Base-by-base conservation (phyloP, 2,113 vertebrate genomes). In the Collichthys lucidus region DNA sequence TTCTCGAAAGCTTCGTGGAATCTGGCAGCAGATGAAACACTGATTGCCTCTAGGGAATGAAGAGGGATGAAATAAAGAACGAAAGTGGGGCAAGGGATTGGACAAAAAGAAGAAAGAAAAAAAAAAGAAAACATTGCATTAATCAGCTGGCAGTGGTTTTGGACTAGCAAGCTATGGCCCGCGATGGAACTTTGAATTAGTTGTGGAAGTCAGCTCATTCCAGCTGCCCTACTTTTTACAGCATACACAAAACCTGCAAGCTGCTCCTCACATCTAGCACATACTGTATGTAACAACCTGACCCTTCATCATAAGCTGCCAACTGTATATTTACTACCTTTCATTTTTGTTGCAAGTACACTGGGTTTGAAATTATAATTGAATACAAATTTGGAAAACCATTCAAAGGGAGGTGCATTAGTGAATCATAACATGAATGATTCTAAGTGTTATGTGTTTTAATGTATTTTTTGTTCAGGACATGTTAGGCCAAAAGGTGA, bases 141-240 rank as follows among this genome's bases (percentile, higher is more conserved):
- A 84, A 88, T 89, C 88, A 89, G 76, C 86, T 90, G 87, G 85
- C 88, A 86, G 78, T 73, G 80, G 82, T 85, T 87, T 73, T 87
- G 49, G 63, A 90, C 77, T 73, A 79, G 80, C 74, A 60, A 72
- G 65, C 80, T 42, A 83, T 12, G 64, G 82, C 57, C 62, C 12
- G 73, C 84, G 85, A 72, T 85, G 77, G 59, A 87, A 86, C 77
- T 75, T 82, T 86, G 85, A 88, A 88, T 84, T 83, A 87, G 89
- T 74, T 88, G 82, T 79, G 75, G 74, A 78, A 89, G 84, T 83
- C 76, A 42, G 74, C 80, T 85, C 70, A 74, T 86, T 91, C 86
- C 69, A 84, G 63, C 62, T 85, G 88, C 71, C 83, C 87, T 86
- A 90, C 81, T 82, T 90, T 79, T 55, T 35, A n/a, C 40, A 72